Base-by-base conservation (phyloP, 2,797 vertebrate species). In the Clarias platycephalus region DNA sequence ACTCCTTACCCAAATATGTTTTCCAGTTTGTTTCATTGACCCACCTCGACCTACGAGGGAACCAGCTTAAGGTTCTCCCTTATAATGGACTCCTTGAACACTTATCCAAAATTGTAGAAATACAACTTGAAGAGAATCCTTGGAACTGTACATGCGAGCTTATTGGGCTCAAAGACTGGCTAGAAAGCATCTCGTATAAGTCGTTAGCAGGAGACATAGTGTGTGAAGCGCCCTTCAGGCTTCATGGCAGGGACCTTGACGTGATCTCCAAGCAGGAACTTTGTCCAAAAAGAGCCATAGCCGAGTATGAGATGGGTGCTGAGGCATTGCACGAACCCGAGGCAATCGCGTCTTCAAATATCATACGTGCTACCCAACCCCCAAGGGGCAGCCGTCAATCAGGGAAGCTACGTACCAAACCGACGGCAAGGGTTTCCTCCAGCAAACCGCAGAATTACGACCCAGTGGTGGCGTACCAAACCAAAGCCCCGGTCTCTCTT, bases 111-210 rank as follows among this genome's bases (percentile, higher is more conserved):
- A 96, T 99, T 1, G 98, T 98, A 91, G 98, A 98, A 93, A 87
- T 99, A 89, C 98, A 99, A 91, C 94, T 99, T 77, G 98, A 99
- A 91, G 98, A 99, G 90, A 99, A 99, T 80, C 97, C 96, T 0
- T 99, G 98, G 98, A 99, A 99, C 91, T 99, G 98, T 83, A 98
- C 97, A 15, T 99, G 98, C 58, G 98, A 99, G 90, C 91, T 99
- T 83, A 98, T 99, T 55, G 95, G 97, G 24, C 95, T 99, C 0
- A 99, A 99, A 90, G 96, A 97, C 82, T 99, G 98, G 98, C 92
- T 99, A 1, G 98, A 99, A 92, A 99, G 97, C 88, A 99, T 99
- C 84, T 97, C 97, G 0, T 99, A 99, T 92, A 96, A 96, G 0
- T 96, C 97, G 49, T 89, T 99, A 26, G 97, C 99, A 0, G 98